Evolutionary conservation across 53 echinoderm and acorn worm species (phyloP).

Genomic region (Pentamera pediparva): DNA sequence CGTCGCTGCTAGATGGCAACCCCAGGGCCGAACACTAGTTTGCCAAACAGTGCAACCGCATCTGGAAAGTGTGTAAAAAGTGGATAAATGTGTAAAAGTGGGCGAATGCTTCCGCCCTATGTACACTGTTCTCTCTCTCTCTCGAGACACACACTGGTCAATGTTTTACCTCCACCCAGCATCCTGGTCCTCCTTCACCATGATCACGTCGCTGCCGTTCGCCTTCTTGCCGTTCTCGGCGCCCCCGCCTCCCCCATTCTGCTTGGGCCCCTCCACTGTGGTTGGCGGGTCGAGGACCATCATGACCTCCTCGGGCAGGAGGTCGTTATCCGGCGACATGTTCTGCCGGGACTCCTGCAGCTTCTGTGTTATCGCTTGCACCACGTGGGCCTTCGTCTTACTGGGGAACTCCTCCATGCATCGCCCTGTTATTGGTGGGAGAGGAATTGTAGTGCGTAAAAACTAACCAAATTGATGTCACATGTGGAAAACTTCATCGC

Average conservation of each 20-base stretch:
- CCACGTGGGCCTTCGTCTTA: conserved; percentile 17
- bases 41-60: too few species aligned
- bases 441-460: background rate
- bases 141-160: background rate
- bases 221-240: background rate
- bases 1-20: too few species aligned
- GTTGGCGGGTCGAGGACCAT: conserved; percentile 11
- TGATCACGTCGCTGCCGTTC: background rate
- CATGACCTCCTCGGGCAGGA: background rate
- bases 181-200: conserved; percentile 23
- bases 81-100: too few species aligned
- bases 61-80: background rate
- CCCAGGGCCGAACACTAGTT: too few species aligned
- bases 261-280: background rate
- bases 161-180: conserved; percentile 19
- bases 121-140: too few species aligned
- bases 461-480: too few species aligned
- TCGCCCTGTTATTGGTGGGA: background rate
- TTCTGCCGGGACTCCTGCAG: conserved; percentile 7
- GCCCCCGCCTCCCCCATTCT: background rate
- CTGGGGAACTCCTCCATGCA: conserved; percentile 28
- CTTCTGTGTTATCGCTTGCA: conserved; percentile 17
- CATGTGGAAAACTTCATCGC: too few species aligned
- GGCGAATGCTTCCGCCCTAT: too few species aligned
- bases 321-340: background rate